Evolutionary conservation across 35 echinoderm and acorn worm genomes (phyloP), one percentile per base, ranked within the genome.

Genomic region (Ptychodera flava): DNA sequence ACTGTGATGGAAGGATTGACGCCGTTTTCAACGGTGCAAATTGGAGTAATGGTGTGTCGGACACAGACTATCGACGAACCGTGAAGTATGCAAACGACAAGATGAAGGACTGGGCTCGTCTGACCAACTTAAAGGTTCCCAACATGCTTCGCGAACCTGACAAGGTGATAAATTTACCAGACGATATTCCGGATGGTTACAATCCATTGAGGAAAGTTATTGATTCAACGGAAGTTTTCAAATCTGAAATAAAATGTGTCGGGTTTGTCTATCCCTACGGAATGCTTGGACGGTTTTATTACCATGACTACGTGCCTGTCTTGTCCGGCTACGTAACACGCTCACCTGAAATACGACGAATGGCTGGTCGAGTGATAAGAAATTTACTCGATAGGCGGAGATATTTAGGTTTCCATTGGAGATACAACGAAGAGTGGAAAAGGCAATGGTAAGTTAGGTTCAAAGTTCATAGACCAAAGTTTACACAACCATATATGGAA

Each of bases 231-330:
- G 83, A 86, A 83, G 30, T 84, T 1, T 82, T 91, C 31, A 22
- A 15, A 1, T 79, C 89, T 0, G 16, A 35, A 31, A 33, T 38
- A 2, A 29, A 37, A 38, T 91, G 89, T 37, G 83, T 31, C 31
- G 89, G 83, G 28, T 86, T 91, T 82, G 76, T 91, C 0, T 91
- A 91, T 37, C 77, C 83, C 2, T 91, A 91, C 32, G 89, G 89
- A 31, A 81, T 86, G 36, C 37, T 91, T 2, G 89, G 89, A 36
- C 75, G 89, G 30, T 45, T 91, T 12, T 35, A 16, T 31, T 80
- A 91, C 78, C 28, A 31, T 15, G 78, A 80, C 0, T 38, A 86
- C 32, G 32, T 91, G 2, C 34, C n/a, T 15, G 28, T 35, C 30
- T 86, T 86, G 33, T 30, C 78, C 32, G 14, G 77, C 0, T 80